A percentile compares a stretch with the other conserved stretches of the same genome.
Evolutionary conservation across 2,113 vertebrate species (phyloP).

Genomic region (Sapayoa aenigma): DNA sequence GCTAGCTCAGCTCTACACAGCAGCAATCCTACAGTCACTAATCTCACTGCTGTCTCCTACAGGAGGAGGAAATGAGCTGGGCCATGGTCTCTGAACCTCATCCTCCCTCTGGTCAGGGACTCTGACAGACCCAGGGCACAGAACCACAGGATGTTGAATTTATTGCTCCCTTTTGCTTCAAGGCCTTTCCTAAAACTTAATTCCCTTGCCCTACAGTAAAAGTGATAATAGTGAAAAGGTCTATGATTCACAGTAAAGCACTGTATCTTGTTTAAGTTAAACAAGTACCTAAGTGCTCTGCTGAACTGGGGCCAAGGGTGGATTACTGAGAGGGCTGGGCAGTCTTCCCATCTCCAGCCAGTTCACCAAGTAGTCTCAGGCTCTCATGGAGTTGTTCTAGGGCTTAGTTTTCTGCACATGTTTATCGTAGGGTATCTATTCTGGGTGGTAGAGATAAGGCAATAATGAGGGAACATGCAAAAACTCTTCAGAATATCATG

Average conservation of each 20-base stretch:
- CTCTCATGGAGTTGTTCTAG: constrained; percentile 8
- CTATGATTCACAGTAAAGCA: constrained; percentile 25
- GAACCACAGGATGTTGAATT: background rate
- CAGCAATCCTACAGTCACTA: background rate
- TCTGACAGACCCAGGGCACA: background rate
- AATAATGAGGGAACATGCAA: background rate
- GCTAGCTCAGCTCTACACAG: background rate
- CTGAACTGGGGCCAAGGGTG: constrained; percentile 35
- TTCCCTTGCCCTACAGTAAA: background rate
- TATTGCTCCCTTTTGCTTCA: background rate
- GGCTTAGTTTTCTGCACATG: constrained; percentile 1
- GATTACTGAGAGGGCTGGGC: constrained; percentile 35
- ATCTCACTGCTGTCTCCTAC: constrained; percentile 24
- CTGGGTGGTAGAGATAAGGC: background rate
- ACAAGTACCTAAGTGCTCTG: constrained; percentile 56
- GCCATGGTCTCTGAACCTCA: background rate
- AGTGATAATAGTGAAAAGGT: constrained; percentile 26
- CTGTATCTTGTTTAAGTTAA: constrained; percentile 33
- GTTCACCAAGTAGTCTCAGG: constrained; percentile 32
- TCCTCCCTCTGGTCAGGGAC: background rate
- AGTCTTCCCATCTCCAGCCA: constrained; percentile 43
- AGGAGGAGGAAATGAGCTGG: constrained; percentile 28
- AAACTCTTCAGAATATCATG: background rate
- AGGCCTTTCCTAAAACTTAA: background rate
- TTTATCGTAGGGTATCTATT: constrained; percentile 13